Base-by-base conservation (phyloP, 1,140 invertebrate species). In the Brachionus paranguensis region DNA sequence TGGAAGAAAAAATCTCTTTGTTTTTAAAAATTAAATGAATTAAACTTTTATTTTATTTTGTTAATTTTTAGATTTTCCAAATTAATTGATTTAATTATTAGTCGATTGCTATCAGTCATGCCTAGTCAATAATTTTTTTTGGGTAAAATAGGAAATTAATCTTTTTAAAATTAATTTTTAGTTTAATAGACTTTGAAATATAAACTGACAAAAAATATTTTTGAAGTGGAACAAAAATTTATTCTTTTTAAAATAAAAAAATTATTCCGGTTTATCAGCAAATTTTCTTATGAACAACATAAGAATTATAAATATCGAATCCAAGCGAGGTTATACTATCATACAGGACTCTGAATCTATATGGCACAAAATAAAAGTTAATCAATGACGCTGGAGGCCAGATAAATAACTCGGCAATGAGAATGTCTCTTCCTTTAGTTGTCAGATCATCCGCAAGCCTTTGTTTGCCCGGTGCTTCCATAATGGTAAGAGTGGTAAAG, bases 301-400 rank as follows among this genome's bases (percentile, higher is more conserved):
- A 93, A 29, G 95, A 96, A n/a, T 94, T 95, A 87, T 95, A 96
- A 60, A 94, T 89, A 88, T 97, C 95, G 90, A 96, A 96, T 10
- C 94, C 93, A 87, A 97, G 90, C 29, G 94, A 96, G 87, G 97
- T 93, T 7, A 92, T 92, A 89, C 94, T 97, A 87, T 97, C 95
- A 89, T 95, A 97, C 11, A 96, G 90, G 24, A 97, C 94, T 87
- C 95, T 91, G 88, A 93, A 97, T 86, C 91, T 92, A 4, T 92
- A 93, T 20, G 95, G 94, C 85, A 97, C 88, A 86, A 94, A 92
- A 88, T 93, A 95, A 89, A 97, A 97, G 89, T 96, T 97, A 17
- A 95, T 89, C 20, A 94, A 89, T 88, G 95, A 94, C 29, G 91
- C 93, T 3, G 93, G 93, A 10, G 94, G 93, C 93, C 93, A 95